A percentile compares a stretch with the other conserved stretches of the same genome.
phyloP scores from a whole-genome alignment of 2,888 invertebrate species.

The Trissolcus brochymenae region DNA sequence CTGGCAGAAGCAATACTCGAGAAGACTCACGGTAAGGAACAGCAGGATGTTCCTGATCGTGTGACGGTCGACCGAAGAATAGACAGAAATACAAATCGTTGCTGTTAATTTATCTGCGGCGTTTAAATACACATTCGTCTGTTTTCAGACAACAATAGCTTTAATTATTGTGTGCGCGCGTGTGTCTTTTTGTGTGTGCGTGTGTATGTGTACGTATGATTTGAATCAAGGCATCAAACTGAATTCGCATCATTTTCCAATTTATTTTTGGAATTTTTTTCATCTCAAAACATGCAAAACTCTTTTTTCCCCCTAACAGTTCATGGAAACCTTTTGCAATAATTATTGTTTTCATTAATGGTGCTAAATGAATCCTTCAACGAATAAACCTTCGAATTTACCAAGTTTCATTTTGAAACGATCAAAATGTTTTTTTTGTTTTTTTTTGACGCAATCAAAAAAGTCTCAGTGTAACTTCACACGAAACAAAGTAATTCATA shows the following conservation, averaged over 20 bases:
- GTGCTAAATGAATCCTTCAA: neutral
- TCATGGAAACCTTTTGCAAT: too few relatives aligned
- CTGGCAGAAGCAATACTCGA: conserved; percentile 96
- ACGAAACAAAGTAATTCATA: too few relatives aligned
- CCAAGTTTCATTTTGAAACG: too few relatives aligned
- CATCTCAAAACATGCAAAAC: neutral
- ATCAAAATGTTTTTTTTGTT: too few relatives aligned
- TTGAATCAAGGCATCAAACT: conserved; percentile 2
- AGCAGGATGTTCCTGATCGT: conserved; percentile 84
- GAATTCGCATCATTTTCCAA: neutral
- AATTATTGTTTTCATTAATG: neutral
- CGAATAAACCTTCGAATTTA: too few relatives aligned
- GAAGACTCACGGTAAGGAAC: conserved; percentile 90
- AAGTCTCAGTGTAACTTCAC: too few relatives aligned
- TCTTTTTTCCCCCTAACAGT: too few relatives aligned
- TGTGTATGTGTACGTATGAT: neutral
- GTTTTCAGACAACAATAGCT: conserved; percentile 23
- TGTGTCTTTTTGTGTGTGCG: too few relatives aligned
- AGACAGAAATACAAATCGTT: conserved; percentile 80
- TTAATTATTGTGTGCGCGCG: conserved; percentile 20
- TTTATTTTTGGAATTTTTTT: neutral
- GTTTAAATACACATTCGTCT: conserved; percentile 65
- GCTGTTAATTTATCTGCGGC: conserved; percentile 76
- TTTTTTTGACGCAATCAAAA: too few relatives aligned
- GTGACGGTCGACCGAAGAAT: conserved; percentile 86